Evolutionary conservation across 2,888 invertebrate species (phyloP).

Genomic region (Halictus ligatus): DNA sequence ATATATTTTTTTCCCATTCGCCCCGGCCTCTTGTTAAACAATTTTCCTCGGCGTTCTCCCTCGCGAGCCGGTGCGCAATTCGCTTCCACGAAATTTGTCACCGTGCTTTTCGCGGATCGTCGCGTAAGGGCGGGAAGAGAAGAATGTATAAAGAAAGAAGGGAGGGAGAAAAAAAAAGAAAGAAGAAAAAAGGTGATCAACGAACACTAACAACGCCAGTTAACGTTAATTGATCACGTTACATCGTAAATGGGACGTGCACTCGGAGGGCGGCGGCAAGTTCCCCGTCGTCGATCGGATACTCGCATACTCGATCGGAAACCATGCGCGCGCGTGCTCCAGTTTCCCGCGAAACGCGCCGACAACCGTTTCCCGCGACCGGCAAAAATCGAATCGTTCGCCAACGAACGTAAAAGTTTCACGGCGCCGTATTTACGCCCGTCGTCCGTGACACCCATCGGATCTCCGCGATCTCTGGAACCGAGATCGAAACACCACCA

Average conservation of each 20-base stretch:
- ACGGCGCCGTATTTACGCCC: background rate
- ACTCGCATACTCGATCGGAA: background rate
- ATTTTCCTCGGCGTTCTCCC: conserved; percentile 5
- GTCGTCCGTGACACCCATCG: background rate
- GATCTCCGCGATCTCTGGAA: background rate
- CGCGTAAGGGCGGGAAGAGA: background rate
- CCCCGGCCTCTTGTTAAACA: conserved; percentile 1
- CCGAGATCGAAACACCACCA: background rate
- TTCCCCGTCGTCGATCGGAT: background rate
- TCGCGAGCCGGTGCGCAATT: background rate
- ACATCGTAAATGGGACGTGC: conserved; percentile 30
- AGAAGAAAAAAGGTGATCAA: conserved; percentile 16
- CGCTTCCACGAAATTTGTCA: background rate
- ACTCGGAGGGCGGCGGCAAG: background rate
- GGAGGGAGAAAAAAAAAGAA: too few species aligned
- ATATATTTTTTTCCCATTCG: background rate
- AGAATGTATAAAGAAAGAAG: background rate
- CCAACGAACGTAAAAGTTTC: background rate
- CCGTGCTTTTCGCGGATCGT: background rate
- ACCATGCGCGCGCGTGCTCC: background rate
- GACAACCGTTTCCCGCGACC: background rate
- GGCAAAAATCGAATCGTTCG: background rate
- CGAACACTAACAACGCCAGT: conserved; percentile 10
- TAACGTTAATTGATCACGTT: conserved; percentile 28
- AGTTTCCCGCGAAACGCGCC: background rate